Evolutionary conservation across 2,888 invertebrate genomes (phyloP), one percentile per base, ranked within the genome.

Genomic region (Diarsia brunnea): DNA sequence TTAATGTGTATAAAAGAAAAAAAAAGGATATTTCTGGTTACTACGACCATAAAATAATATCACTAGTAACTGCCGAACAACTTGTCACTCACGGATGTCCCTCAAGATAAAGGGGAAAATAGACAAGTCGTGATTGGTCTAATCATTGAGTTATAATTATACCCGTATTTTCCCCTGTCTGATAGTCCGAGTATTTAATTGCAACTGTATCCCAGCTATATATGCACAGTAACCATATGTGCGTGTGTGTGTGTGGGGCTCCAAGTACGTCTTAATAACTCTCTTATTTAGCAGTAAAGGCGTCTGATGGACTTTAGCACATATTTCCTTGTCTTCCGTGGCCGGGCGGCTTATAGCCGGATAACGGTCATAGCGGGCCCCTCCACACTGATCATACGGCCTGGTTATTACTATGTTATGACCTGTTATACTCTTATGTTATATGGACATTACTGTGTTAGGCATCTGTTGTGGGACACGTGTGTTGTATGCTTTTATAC

Each of bases 201-300:
- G 21, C 27, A 27, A 66, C 8, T 31, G 21, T 66, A 14, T 49
- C 21, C 27, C 19, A 38, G 24, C 14, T 24, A 16, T 55, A 24
- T 14, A 16, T 27, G 43, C 60, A 55, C 51, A 61, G 24, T 31
- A 24, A 27, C 19, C 27, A 12, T 38, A 16, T 16, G 5, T 47
- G 4, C 38, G 21, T 55, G 45, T 19, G 43, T 68, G 16, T n/a
- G n/a, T 43, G 21, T 38, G 38, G 4, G 21, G 24, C 11, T 47
- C 27, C 27, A 47, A 66, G 53, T 47, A 61, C 21, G 12, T 49
- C 38, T 63, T 66, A 55, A 71, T n/a, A 70, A 21, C 79, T 78
- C 31, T 49, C 27, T 72, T 78, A 79, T 67, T 71, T 67, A 72
- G 63, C 73, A 69, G 73, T 79, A 73, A 73, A 69, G 60, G 27